Evolutionary conservation across 2,888 invertebrate species (phyloP).

Genomic region (Lapara coniferarum): DNA sequence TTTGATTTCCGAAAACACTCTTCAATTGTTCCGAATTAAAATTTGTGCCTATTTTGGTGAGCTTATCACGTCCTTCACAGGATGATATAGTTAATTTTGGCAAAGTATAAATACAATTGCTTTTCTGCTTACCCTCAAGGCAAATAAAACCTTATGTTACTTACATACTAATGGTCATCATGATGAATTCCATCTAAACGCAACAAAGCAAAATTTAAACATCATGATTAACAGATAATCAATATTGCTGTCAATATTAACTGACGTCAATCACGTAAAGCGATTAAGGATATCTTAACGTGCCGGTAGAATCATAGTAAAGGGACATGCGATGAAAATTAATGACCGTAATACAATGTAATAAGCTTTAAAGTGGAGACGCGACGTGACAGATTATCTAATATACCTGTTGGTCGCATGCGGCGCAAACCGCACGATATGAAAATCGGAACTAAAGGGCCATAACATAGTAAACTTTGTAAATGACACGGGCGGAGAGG

Average conservation of each 20-base stretch:
- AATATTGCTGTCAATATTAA: background rate
- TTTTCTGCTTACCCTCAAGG: too few relatives aligned
- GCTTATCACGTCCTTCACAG: too few relatives aligned
- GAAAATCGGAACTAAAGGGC: background rate
- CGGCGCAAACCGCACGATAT: background rate
- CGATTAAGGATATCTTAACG: background rate
- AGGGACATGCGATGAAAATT: background rate
- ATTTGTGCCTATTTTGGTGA: too few relatives aligned
- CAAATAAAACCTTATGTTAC: background rate
- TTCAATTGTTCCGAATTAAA: too few relatives aligned
- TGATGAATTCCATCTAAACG: background rate
- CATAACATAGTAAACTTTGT: background rate
- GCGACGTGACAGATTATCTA: slow-evolving; percentile 8
- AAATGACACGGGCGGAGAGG: too few relatives aligned
- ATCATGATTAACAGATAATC: background rate
- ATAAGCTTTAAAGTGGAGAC: background rate
- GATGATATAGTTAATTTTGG: too few relatives aligned
- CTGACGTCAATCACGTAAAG: slow-evolving; percentile 8
- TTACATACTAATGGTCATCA: background rate
- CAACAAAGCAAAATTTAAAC: slow-evolving; percentile 13
- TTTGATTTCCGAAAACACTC: too few relatives aligned
- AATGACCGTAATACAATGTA: slow-evolving; percentile 1
- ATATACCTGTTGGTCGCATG: background rate
- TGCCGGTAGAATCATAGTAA: background rate
- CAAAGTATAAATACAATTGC: too few relatives aligned